Base-by-base conservation (phyloP, 2,888 invertebrate species). In the Metellina segmentata region DNA sequence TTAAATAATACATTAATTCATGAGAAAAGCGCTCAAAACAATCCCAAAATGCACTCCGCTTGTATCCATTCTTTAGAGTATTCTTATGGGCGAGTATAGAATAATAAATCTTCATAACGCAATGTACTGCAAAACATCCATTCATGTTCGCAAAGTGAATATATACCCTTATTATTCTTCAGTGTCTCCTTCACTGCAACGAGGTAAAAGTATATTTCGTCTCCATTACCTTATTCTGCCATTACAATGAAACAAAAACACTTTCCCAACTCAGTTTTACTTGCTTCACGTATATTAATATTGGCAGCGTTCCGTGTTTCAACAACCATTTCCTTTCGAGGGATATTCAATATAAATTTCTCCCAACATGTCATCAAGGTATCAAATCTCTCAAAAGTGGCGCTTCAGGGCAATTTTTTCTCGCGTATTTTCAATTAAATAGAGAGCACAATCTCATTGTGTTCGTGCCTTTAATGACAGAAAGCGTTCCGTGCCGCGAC, bases 361-460 rank as follows among this genome's bases (percentile, higher is more conserved):
- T 11, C 11, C 61, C 61, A 61, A 16, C 16, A 16, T 61, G 61
- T 61, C 61, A 61, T 61, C 61, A 61, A 61, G 61, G 61, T 61
- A 61, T 61, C 61, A 69, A 88, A 81, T 81, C 13, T 34, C 70
- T 81, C 53, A 81, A 81, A 88, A 75, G 49, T 61, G 74, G 19
- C 53, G 13, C 19, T 72, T n/a, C 9, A 11, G 77, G 49, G 61
- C 77, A 20, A 69, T 81, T 81, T 74, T 69, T 74, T 19, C 75
- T 69, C 74, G 53, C 88, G 61, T 75, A 88, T 83, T 86, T 91
- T 87, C 91, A 91, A 91, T 91, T 91, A 87, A 78, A 70, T 78
- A 82, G 91, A 91, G 77, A 82, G 82, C 82, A n/a, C 52, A 53
- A 70, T 82, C 53, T 69, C 86, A 82, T 86, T 87, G 81, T 19